Conservation (phyloP, 2,888 invertebrate genomes). For the Hyppa rectilinea region DNA sequence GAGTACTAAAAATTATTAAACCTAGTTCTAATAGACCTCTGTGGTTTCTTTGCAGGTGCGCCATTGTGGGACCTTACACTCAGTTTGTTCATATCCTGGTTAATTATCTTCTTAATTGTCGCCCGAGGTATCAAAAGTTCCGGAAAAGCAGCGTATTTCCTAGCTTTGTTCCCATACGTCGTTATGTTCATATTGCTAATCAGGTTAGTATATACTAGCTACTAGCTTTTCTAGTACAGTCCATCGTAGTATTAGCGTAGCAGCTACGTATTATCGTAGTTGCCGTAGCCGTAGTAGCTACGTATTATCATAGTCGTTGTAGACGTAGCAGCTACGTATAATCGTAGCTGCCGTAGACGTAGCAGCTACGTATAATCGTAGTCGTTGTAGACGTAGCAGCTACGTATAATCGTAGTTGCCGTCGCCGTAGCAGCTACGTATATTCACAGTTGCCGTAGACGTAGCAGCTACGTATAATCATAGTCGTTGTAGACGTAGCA, state of each 20-base stretch:
- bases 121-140: constrained; percentile 94
- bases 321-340: too few species aligned
- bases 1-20: background rate
- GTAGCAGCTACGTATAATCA: too few species aligned
- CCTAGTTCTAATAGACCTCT: background rate
- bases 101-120: constrained; percentile 93
- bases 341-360: too few species aligned
- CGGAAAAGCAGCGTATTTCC: constrained; percentile 96
- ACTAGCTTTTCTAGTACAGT: background rate
- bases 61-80: constrained; percentile 93
- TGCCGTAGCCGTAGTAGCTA: background rate
- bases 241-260: background rate
- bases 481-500: too few species aligned
- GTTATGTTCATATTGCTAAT: constrained; percentile 94
- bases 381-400: too few species aligned
- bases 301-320: too few species aligned
- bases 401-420: too few species aligned
- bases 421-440: too few species aligned
- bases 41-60: constrained; percentile 75
- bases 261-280: background rate
- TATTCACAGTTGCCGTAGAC: too few species aligned
- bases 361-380: too few species aligned
- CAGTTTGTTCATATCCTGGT: constrained; percentile 93
- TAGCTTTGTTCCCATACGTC: constrained; percentile 96
- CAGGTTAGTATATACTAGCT: too few species aligned